phyloP scores from a whole-genome alignment of 2,888 invertebrate species.

The Boloria euphrosyne region DNA sequence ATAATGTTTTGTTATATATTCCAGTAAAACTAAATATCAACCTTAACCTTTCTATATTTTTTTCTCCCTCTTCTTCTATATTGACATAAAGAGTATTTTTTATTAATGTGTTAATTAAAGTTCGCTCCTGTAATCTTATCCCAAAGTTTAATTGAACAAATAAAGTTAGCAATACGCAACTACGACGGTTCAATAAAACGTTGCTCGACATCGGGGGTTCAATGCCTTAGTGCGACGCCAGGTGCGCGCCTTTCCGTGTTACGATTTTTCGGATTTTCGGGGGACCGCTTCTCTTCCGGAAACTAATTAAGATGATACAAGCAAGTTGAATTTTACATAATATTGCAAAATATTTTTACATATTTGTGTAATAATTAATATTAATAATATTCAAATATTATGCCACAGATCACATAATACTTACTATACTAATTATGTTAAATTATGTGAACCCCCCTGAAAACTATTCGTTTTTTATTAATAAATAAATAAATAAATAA shows the following conservation, averaged over 20 bases:
- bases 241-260: constrained; percentile 52
- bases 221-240: constrained; percentile 65
- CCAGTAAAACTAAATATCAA: too few relatives aligned
- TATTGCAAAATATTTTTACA: not conserved
- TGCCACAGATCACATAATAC: too few relatives aligned
- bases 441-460: too few relatives aligned
- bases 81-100: too few relatives aligned
- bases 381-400: too few relatives aligned
- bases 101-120: not conserved
- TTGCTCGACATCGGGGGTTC: constrained; percentile 72
- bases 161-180: constrained; percentile 15
- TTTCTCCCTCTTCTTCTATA: too few relatives aligned
- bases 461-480: too few relatives aligned
- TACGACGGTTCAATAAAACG: constrained; percentile 16
- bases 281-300: constrained; percentile 22
- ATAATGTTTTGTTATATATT: too few relatives aligned
- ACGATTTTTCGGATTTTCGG: constrained; percentile 31
- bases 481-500: too few relatives aligned
- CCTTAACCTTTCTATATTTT: too few relatives aligned
- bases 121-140: not conserved
- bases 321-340: constrained; percentile 5
- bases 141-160: not conserved
- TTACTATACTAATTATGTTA: too few relatives aligned
- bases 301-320: constrained; percentile 29
- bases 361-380: not conserved